phyloP scores from a whole-genome alignment of 1,140 invertebrate species.

The Saccostrea cuccullata region DNA sequence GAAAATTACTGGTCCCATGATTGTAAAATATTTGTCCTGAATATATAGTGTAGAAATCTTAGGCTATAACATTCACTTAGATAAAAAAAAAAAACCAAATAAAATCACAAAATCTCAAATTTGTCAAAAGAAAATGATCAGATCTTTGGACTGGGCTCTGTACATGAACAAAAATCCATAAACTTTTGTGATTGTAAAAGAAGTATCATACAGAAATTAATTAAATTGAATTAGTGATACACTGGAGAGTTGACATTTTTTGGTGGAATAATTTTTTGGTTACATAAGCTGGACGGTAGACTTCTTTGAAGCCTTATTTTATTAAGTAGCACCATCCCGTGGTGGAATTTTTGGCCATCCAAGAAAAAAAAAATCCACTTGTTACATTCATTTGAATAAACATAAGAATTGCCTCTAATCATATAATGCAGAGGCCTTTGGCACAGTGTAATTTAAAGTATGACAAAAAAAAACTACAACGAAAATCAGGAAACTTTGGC shows the following conservation, averaged over 20 bases:
- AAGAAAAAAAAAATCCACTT: background rate
- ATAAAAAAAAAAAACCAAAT: too few relatives aligned
- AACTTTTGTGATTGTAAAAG: background rate
- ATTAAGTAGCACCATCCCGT: conserved; percentile 3
- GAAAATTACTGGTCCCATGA: background rate
- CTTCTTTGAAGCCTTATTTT: background rate
- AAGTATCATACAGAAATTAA: background rate
- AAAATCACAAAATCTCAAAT: background rate
- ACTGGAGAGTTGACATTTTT: background rate
- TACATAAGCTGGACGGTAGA: background rate
- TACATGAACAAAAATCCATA: background rate
- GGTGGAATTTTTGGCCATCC: background rate
- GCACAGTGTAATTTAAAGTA: conserved; percentile 14
- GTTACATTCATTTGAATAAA: background rate
- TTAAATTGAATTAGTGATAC: background rate
- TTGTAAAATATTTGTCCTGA: background rate
- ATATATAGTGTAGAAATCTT: background rate
- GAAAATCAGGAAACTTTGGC: background rate
- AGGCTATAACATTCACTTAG: background rate
- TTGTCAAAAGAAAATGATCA: background rate
- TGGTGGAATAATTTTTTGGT: conserved; percentile 10
- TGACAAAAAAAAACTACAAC: background rate
- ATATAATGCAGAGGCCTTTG: background rate
- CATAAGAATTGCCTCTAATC: background rate
- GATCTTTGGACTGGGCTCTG: background rate